phyloP scores from a whole-genome alignment of 2,797 vertebrate species.

The Periparus ater region DNA sequence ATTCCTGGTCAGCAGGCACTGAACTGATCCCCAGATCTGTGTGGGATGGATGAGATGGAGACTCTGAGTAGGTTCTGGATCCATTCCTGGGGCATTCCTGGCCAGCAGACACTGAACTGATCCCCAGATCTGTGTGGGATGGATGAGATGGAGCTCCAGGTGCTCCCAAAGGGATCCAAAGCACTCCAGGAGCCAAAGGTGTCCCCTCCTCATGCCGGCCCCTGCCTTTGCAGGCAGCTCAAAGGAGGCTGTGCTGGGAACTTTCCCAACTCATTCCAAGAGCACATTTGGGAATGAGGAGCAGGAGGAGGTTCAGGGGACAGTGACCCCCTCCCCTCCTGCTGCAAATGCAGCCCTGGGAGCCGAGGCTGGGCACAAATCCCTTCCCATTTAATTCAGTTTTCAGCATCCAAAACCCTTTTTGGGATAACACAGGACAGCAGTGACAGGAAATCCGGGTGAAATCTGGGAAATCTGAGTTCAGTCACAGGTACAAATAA shows the following conservation, averaged over 20 bases:
- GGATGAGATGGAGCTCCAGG: not conserved
- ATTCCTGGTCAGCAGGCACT: too few species aligned
- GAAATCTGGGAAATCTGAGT: not conserved
- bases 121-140: fast-evolving
- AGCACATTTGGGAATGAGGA: not conserved
- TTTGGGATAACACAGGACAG: not conserved
- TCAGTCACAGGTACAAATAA: not conserved
- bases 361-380: not conserved
- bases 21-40: too few species aligned
- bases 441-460: not conserved
- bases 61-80: not conserved
- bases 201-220: not conserved
- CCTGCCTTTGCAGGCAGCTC: not conserved
- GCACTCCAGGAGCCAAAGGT: not conserved
- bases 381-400: not conserved
- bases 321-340: not conserved
- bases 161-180: not conserved
- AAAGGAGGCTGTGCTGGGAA: not conserved
- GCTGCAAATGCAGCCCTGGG: not conserved
- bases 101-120: not conserved
- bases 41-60: too few species aligned
- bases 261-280: not conserved
- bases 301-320: not conserved
- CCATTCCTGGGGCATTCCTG: not conserved
- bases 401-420: not conserved